Evolutionary conservation across 2,113 vertebrate genomes (phyloP).

Genomic region (Oncorhynchus clarkii): DNA sequence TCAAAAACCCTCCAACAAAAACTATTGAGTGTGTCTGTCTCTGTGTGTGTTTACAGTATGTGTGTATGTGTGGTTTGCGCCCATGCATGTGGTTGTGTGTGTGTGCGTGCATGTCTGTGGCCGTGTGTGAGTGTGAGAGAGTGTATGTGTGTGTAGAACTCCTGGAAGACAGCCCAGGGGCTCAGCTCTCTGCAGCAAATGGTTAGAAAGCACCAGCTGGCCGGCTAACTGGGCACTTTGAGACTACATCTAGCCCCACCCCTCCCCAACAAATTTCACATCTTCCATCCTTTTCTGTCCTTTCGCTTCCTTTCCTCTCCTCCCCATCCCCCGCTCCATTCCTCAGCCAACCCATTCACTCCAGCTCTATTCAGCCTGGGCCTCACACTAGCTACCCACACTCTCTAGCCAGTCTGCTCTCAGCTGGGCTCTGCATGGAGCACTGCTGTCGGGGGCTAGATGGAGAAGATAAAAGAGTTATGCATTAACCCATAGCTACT

Average conservation of each 20-base stretch:
- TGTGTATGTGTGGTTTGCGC: neutral
- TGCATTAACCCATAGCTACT: slow-evolving; percentile 33
- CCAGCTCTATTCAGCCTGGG: slow-evolving; percentile 14
- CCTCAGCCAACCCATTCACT: slow-evolving; percentile 20
- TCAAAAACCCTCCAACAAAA: no score
- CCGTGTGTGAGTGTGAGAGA: neutral
- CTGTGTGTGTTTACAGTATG: neutral
- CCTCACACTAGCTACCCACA: neutral
- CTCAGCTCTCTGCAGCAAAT: slow-evolving; percentile 32
- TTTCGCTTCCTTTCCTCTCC: neutral
- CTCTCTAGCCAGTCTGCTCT: neutral
- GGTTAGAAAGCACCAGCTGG: slow-evolving; percentile 14
- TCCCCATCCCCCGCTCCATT: neutral
- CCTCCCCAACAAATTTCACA: neutral
- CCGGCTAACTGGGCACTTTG: slow-evolving; percentile 40
- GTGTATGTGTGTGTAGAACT: neutral
- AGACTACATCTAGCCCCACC: slow-evolving; percentile 13
- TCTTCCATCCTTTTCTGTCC: slow-evolving; percentile 15
- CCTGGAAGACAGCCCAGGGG: slow-evolving; percentile 21
- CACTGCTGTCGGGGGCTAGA: neutral
- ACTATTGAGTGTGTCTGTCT: neutral
- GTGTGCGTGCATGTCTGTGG: neutral
- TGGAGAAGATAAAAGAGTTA: slow-evolving; percentile 3
- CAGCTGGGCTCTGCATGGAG: slow-evolving; percentile 6
- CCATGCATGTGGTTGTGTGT: neutral